Base-by-base conservation (phyloP, 2,888 invertebrate genomes). In the Timandra comae region DNA sequence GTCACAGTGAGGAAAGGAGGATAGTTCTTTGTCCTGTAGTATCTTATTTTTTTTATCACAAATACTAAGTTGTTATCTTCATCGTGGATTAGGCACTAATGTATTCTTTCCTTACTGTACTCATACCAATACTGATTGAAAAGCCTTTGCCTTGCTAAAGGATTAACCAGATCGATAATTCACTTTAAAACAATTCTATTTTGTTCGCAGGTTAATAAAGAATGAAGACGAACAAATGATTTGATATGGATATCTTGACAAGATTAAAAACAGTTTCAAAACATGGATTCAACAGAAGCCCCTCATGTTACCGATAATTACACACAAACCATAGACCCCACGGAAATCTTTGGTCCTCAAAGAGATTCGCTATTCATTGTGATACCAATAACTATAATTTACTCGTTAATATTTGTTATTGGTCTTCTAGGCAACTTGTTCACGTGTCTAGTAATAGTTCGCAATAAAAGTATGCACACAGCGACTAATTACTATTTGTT, bases 401-500 rank as follows among this genome's bases (percentile, higher is more conserved):
- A 95, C 68, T 74, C 87, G 1, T 47, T 91, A n/a, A 94, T 95
- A 53, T 93, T 95, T 57, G 61, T 95, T 6, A 91, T 90, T 3
- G 95, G 96, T 2, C 77, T 94, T 2, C 75, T 94, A 12, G 96
- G 96, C 1, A 96, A 96, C 67, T 86, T 93, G 24, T 91, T 92
- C 58, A 96, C 95, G 1, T 96, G 96, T 63, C 85, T 95, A 36
- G 95, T 96, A 10, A 95, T 96, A 45, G 88, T 91, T 10, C 87
- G 90, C 42, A 95, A 95, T 72, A 91, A 91, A 50, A 92, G 91
- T 45, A 93, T 96, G 93, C 94, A 94, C 56, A 92, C 92, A 9
- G 91, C 92, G 2, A 93, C 92, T 5, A 93, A 93, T 57, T 93
- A 91, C 62, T 96, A 96, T 64, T 82, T 96, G 35, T 95, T 96